Percentiles rank a stretch among this genome's conserved stretches.
phyloP scores from a whole-genome alignment of 1,140 invertebrate genomes.

The Pristionchus pacificus region DNA sequence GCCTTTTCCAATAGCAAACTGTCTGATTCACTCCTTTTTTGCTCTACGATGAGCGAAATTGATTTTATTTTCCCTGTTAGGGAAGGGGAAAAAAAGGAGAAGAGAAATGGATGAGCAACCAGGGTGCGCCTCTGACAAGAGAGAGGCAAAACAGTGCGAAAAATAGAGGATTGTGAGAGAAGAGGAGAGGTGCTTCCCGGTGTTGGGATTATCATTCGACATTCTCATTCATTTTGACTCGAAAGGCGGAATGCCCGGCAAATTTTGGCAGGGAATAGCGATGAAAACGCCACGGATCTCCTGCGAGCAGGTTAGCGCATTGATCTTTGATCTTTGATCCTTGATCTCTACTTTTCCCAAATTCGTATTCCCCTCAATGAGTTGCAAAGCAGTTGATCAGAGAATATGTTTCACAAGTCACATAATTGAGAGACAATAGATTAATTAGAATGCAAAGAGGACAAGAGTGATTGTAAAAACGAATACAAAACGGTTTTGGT shows the following conservation, averaged over 20 bases:
- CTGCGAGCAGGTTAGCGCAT: not conserved
- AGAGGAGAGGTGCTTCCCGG: too few species aligned
- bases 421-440: too few species aligned
- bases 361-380: too few species aligned
- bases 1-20: too few species aligned
- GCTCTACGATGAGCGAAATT: too few species aligned
- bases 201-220: not conserved
- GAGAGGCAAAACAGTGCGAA: conserved; percentile 7
- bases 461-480: too few species aligned
- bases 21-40: too few species aligned
- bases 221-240: not conserved
- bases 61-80: conserved; percentile 19
- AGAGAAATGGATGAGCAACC: not conserved
- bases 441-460: too few species aligned
- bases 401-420: too few species aligned
- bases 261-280: not conserved
- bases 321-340: not conserved
- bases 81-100: not conserved
- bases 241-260: not conserved
- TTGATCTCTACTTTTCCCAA: too few species aligned
- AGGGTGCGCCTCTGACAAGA: not conserved
- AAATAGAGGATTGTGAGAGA: not conserved
- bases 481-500: too few species aligned
- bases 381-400: too few species aligned
- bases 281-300: not conserved